Conservation (phyloP, 2,888 invertebrate species). For the Diarsia mendica region DNA sequence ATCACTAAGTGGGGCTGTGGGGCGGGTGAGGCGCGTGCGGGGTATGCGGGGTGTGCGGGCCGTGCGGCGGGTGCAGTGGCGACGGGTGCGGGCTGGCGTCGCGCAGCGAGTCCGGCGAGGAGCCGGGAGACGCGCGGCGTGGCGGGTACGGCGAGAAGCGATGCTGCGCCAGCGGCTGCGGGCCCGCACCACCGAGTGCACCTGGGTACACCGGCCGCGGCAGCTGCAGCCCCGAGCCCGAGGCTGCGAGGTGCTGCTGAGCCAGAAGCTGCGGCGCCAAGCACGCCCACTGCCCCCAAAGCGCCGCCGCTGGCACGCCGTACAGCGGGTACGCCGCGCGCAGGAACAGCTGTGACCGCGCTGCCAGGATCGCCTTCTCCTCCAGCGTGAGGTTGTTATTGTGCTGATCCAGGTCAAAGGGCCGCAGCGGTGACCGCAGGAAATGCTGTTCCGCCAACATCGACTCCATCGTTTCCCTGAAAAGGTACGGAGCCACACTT, state of each 20-base stretch:
- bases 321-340: slow-evolving; percentile 92
- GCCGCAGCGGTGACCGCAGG: slow-evolving; percentile 94
- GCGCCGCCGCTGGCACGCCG: slow-evolving; percentile 89
- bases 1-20: slow-evolving; percentile 87
- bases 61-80: slow-evolving; percentile 74
- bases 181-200: slow-evolving; percentile 69
- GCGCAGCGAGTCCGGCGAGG: slow-evolving; percentile 91
- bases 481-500: slow-evolving; percentile 71
- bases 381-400: slow-evolving; percentile 93
- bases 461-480: slow-evolving; percentile 97
- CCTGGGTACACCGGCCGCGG: slow-evolving; percentile 89
- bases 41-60: slow-evolving; percentile 69
- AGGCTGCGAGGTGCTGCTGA: slow-evolving; percentile 92
- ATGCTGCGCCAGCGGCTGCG: slow-evolving; percentile 88
- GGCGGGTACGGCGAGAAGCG: slow-evolving; percentile 91
- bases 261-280: slow-evolving; percentile 92
- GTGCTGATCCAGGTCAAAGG: slow-evolving; percentile 93
- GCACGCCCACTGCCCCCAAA: slow-evolving; percentile 94
- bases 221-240: slow-evolving; percentile 86
- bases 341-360: slow-evolving; percentile 93
- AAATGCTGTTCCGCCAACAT: slow-evolving; percentile 96
- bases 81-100: slow-evolving; percentile 86
- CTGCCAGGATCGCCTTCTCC: slow-evolving; percentile 94
- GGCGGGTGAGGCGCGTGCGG: slow-evolving; percentile 85
- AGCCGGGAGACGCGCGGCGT: slow-evolving; percentile 87